These are phyloP conservation scores for Coluber constrictor DNA, from an alignment of 2,797 vertebrate species.

Conservation along the genomic window DNA sequence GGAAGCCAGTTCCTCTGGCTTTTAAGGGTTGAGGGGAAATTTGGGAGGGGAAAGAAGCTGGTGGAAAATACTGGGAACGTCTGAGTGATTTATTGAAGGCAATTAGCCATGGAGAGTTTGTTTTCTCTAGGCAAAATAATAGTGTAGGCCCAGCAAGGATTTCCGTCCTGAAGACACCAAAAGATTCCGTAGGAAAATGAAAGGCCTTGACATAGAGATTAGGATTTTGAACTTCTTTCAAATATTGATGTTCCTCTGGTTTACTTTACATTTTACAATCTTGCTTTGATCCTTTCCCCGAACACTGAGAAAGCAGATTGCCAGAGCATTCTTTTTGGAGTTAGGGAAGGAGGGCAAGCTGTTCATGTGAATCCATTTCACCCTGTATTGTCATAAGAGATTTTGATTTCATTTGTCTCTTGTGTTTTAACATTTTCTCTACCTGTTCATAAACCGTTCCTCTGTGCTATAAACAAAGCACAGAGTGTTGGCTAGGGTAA, in stretches of 20 bases:
- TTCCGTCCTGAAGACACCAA: background rate
- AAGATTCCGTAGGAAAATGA: slow-evolving; percentile 11
- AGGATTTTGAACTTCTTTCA: background rate
- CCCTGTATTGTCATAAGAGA: background rate
- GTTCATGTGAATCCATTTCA: background rate
- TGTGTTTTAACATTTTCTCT: background rate
- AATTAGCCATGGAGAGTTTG: slow-evolving; percentile 67
- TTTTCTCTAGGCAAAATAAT: slow-evolving; percentile 52
- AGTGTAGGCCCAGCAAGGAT: background rate
- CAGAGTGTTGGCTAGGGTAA: background rate
- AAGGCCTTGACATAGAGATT: slow-evolving; percentile 7
- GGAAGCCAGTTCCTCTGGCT: slow-evolving; percentile 3
- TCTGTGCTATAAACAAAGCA: background rate
- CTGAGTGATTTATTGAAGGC: slow-evolving; percentile 64
- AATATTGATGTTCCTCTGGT: background rate
- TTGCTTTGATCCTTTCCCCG: background rate
- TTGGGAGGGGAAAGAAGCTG: background rate
- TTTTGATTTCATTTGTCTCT: background rate
- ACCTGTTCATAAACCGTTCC: background rate
- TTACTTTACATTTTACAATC: background rate
- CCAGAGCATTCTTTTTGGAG: background rate
- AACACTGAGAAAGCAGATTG: background rate
- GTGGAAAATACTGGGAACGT: slow-evolving; percentile 30
- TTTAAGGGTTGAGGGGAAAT: slow-evolving; percentile 19
- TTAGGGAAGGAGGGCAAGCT: background rate